Percentiles rank a stretch among this genome's conserved stretches.
phyloP scores from a whole-genome alignment of 92 coral and sea anemone genomes.

The Paramuricea clavata region DNA sequence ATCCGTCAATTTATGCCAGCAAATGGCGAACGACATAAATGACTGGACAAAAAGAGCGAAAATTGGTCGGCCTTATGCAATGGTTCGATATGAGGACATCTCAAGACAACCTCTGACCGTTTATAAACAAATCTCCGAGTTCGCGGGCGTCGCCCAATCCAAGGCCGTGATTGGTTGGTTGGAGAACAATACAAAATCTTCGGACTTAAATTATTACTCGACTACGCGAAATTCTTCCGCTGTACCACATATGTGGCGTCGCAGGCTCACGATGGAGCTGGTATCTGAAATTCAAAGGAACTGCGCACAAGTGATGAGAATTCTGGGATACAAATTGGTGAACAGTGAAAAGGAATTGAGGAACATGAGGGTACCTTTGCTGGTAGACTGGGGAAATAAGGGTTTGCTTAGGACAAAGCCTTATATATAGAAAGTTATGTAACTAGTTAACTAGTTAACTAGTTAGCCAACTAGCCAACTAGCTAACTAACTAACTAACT shows the following conservation, averaged over 20 bases:
- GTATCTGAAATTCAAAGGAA: slow-evolving; percentile 19
- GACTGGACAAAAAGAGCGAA: slow-evolving; percentile 45
- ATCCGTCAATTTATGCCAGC: slow-evolving; percentile 22
- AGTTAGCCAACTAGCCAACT: too few species aligned
- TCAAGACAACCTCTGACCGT: slow-evolving; percentile 18
- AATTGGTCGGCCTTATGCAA: neutral
- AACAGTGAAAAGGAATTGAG: slow-evolving; percentile 6
- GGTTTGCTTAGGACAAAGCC: slow-evolving; percentile 19
- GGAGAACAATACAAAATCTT: slow-evolving; percentile 17
- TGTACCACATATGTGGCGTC: slow-evolving; percentile 40
- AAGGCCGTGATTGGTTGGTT: slow-evolving; percentile 27
- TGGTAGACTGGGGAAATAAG: slow-evolving; percentile 18
- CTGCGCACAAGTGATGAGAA: slow-evolving; percentile 15
- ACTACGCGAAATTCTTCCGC: slow-evolving; percentile 50
- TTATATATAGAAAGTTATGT: neutral
- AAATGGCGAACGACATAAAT: slow-evolving; percentile 21
- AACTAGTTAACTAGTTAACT: neutral
- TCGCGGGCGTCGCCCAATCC: slow-evolving; percentile 20
- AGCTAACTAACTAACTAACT: neutral
- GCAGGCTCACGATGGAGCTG: neutral
- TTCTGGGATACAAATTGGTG: slow-evolving; percentile 39
- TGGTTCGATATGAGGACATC: slow-evolving; percentile 34
- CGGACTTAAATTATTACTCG: slow-evolving; percentile 38
- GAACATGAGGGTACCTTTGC: slow-evolving; percentile 1
- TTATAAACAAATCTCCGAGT: slow-evolving; percentile 24